These are phyloP conservation scores for Synanthedon formicaeformis DNA, from an alignment of 2,888 invertebrate species.

Conservation along the genomic window DNA sequence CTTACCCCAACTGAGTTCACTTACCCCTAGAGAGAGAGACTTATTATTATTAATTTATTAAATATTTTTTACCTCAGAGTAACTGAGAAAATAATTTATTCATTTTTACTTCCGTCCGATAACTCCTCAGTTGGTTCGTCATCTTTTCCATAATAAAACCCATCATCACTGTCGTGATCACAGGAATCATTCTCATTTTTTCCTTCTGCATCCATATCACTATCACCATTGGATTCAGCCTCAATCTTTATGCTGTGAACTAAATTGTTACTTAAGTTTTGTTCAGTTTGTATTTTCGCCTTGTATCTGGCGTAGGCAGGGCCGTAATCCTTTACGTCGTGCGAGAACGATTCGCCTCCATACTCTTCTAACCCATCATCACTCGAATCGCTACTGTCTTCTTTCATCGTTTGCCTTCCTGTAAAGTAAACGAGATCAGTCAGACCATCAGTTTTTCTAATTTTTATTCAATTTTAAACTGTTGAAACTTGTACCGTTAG, in stretches of 20 bases:
- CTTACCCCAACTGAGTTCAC: too few relatives aligned
- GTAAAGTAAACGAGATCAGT: too few relatives aligned
- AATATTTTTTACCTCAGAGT: too few relatives aligned
- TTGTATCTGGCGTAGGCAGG: constrained; percentile 77
- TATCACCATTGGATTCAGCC: background rate
- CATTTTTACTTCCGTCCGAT: too few relatives aligned
- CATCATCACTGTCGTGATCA: constrained; percentile 45
- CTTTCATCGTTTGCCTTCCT: too few relatives aligned
- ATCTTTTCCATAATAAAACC: constrained; percentile 58
- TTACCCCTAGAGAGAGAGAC: too few relatives aligned
- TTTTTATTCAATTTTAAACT: too few relatives aligned
- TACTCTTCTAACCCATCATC: constrained; percentile 55
- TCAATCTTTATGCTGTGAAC: constrained; percentile 25
- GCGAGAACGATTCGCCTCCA: constrained; percentile 36
- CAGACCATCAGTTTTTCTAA: too few relatives aligned
- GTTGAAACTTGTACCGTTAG: too few relatives aligned
- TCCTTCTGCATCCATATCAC: constrained; percentile 2
- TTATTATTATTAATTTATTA: too few relatives aligned
- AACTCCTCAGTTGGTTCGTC: constrained; percentile 20
- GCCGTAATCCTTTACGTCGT: constrained; percentile 74
- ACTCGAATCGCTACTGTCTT: constrained; percentile 26
- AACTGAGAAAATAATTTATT: too few relatives aligned
- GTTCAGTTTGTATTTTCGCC: constrained; percentile 41
- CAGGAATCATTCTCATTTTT: constrained; percentile 16
- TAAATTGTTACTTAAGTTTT: constrained; percentile 13